Evolutionary conservation across 2,797 vertebrate species (phyloP).

Genomic region (Sardinella longiceps): DNA sequence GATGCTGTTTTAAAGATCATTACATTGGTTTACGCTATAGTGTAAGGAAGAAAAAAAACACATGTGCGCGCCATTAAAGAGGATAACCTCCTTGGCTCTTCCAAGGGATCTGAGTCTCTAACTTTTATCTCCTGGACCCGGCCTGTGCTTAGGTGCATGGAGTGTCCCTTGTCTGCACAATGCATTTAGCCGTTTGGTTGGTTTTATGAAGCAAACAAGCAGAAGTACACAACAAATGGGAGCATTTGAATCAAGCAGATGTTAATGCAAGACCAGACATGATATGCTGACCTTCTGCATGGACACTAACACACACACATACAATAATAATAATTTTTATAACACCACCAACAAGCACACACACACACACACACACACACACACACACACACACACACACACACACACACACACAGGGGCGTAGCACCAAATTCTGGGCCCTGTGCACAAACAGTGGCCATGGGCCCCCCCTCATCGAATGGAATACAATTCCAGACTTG

Average conservation of each 20-base stretch:
- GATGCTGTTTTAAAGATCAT: constrained; percentile 36
- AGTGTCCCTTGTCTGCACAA: constrained; percentile 3
- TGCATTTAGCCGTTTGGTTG: not conserved
- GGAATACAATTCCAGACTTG: no score
- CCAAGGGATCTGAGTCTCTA: no score
- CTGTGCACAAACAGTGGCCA: no score
- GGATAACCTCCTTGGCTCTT: not conserved
- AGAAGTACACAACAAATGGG: not conserved
- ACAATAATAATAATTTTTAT: no score
- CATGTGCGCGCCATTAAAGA: not conserved
- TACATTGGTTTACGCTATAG: constrained; percentile 46
- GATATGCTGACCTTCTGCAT: not conserved
- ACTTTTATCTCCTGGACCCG: not conserved
- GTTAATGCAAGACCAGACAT: not conserved
- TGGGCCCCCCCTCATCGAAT: no score
- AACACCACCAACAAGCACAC: no score
- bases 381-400: no score
- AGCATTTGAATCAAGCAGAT: constrained; percentile 4
- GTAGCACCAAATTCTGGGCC: no score
- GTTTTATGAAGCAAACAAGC: not conserved
- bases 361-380: no score
- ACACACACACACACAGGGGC: no score
- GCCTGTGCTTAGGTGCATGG: not conserved
- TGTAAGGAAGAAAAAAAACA: no score
- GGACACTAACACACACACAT: no score